phyloP scores from a whole-genome alignment of 2,113 vertebrate genomes.

The human region GRCh38 chr12:77576501-77577000 shows the following conservation, averaged over 20 bases:
- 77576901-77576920: neutral
- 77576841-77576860: slow-evolving; percentile 2
- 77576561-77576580: neutral
- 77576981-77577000: neutral
- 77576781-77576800: neutral
- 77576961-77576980: neutral
- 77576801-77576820: neutral
- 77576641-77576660: neutral
- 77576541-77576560: neutral
- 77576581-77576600: neutral
- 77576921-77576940: neutral
- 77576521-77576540: neutral
- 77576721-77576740: slow-evolving; percentile 33
- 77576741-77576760: neutral
- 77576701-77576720: slow-evolving; percentile 20
- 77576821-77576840: neutral
- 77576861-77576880: neutral
- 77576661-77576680: neutral
- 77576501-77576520: neutral
- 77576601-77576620: neutral
- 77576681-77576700: slow-evolving; percentile 9
- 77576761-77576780: neutral
- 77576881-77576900: neutral
- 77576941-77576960: neutral
- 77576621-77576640: neutral